Base-by-base conservation (phyloP, 2,888 invertebrate genomes). In the Drepanosiphum platanoidis region DNA sequence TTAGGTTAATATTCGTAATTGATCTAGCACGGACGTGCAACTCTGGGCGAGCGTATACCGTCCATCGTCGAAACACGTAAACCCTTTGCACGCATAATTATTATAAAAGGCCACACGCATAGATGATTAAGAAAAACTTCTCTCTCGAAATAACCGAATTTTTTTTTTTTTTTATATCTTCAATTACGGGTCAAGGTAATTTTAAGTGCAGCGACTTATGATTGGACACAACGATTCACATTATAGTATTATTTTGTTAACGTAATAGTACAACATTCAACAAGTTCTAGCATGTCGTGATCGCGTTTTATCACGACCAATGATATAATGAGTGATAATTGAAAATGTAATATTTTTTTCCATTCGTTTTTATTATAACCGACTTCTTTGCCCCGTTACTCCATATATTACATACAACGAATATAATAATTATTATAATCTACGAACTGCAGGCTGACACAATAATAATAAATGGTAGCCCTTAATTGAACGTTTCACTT, bases 231-330 rank as follows among this genome's bases (percentile, higher is more conserved):
- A 8, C 8, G 36, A 52, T 46, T 72, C 39, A 52, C 32, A 52
- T 52, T 64, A 77, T 36, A 27, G 61, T 9, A 68, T 79, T n/a
- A n/a, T n/a, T n/a, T n/a, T n/a, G n/a, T n/a, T 32, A 79, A 68
- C 42, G 42, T 42, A 77, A 52, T 78, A 78, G 42, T 42, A 66
- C 30, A 78, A 78, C 64, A 39, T 78, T 78, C 78, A 78, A 78
- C 78, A 78, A 78, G 78, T 78, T 78, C 32, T 78, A 22, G 64
- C 42, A 46, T 79, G 66, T 46, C 79, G 66, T 79, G 79, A 22
- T 39, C 46, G 66, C 4, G 32, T 79, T 66, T 32, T n/a, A 68
- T 46, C 66, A 79, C 66, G 78, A 78, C 34, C 34, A 75, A 58
- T 75, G 58, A 75, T 58, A 77, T 61, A 34, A 68, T 18, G n/a